A percentile compares a stretch with the other conserved stretches of the same genome.
Conservation (phyloP, 2,888 invertebrate species). For the Trissoscelio sp. region DNA sequence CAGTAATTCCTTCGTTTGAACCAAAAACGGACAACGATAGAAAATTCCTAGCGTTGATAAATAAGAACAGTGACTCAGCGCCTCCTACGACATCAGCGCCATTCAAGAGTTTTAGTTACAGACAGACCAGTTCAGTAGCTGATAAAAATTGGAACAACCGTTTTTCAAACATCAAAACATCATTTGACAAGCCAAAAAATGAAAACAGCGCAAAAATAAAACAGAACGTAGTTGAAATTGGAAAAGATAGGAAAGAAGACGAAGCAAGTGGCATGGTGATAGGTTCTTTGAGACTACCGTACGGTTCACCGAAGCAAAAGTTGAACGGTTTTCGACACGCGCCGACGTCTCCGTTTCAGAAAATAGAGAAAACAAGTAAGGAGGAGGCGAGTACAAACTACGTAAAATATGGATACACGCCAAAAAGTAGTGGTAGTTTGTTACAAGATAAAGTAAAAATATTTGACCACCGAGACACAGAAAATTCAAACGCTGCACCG, state of each 20-base stretch:
- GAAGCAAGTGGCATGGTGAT: slow-evolving; percentile 25
- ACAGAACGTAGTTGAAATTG: slow-evolving; percentile 4
- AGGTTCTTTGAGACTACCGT: slow-evolving; percentile 55
- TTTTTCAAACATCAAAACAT: slow-evolving; percentile 92
- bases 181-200: slow-evolving; percentile 87
- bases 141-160: slow-evolving; percentile 91
- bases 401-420: slow-evolving; percentile 72
- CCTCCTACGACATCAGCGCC: slow-evolving; percentile 68
- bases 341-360: slow-evolving; percentile 80
- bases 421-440: slow-evolving; percentile 72
- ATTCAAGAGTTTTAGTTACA: slow-evolving; percentile 77
- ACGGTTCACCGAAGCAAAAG: slow-evolving; percentile 49
- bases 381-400: slow-evolving; percentile 61
- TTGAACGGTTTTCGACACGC: slow-evolving; percentile 78
- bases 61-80: slow-evolving; percentile 86
- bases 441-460: slow-evolving; percentile 77
- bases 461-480: slow-evolving; percentile 72
- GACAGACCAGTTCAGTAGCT: slow-evolving; percentile 72
- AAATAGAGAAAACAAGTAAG: slow-evolving; percentile 73
- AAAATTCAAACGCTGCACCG: slow-evolving; percentile 33
- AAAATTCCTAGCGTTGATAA: slow-evolving; percentile 93
- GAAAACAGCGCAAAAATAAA: not conserved
- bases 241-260: slow-evolving; percentile 4
- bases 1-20: slow-evolving; percentile 87
- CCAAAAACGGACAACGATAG: slow-evolving; percentile 94